A percentile compares a stretch with the other conserved stretches of the same genome.
Evolutionary conservation across 2,888 invertebrate genomes (phyloP).

Genomic region (Invenusta paracnida): DNA sequence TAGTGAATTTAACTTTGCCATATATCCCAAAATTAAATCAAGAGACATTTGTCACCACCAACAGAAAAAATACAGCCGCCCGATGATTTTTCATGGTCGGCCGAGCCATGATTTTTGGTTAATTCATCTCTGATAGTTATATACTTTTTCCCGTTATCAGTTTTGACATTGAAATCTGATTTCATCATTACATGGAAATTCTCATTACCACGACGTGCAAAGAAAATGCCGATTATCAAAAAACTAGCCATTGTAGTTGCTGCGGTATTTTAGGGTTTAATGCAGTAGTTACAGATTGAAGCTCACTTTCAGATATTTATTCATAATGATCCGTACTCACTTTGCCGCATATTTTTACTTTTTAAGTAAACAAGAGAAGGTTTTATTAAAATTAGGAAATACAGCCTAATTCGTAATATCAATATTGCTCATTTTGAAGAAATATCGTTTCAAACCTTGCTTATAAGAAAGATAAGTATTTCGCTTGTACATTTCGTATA

Average conservation of each 20-base stretch:
- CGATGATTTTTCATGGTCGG: neutral
- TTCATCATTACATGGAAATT: neutral
- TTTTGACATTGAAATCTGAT: neutral
- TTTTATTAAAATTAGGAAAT: neutral
- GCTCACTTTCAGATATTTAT: too few species aligned
- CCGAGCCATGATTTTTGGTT: neutral
- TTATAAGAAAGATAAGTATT: neutral
- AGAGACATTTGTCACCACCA: neutral
- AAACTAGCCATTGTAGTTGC: neutral
- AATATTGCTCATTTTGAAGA: neutral
- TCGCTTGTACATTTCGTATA: slow-evolving; percentile 17
- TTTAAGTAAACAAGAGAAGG: neutral
- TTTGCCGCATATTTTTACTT: neutral
- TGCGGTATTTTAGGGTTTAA: neutral
- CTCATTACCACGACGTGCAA: neutral
- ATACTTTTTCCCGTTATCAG: neutral
- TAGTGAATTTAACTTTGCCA: neutral
- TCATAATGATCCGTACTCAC: neutral
- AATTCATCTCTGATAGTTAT: neutral
- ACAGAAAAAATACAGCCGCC: neutral
- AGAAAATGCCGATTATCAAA: neutral
- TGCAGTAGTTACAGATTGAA: neutral
- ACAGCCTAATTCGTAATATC: too few species aligned
- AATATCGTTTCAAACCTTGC: slow-evolving; percentile 5
- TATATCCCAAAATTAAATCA: neutral